phyloP scores from a whole-genome alignment of 2,113 vertebrate genomes.

The Motacilla tschutschensis region DNA sequence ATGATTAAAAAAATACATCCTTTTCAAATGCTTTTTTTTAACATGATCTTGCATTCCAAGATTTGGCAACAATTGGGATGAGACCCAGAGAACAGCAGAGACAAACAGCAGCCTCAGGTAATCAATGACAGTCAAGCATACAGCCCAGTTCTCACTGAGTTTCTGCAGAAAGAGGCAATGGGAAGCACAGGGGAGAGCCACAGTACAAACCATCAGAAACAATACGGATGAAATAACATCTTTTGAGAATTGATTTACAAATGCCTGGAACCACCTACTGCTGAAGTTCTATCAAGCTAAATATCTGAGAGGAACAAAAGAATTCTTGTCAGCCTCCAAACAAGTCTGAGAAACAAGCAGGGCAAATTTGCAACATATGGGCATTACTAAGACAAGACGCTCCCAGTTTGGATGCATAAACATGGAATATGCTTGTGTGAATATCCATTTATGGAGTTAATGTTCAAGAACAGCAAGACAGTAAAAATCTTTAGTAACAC shows the following conservation, averaged over 20 bases:
- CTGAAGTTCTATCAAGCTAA: neutral
- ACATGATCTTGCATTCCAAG: neutral
- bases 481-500: neutral
- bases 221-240: rapidly evolving
- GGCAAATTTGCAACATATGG: neutral
- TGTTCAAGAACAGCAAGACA: neutral
- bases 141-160: neutral
- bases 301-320: neutral
- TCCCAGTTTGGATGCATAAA: neutral
- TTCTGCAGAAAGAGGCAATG: neutral
- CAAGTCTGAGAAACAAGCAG: neutral
- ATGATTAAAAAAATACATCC: neutral
- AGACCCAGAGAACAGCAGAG: neutral
- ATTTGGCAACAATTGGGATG: neutral
- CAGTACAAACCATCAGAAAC: neutral
- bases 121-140: neutral
- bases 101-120: neutral
- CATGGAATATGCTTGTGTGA: too few relatives aligned
- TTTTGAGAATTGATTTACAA: neutral
- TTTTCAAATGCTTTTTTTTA: neutral
- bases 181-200: neutral
- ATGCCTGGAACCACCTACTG: neutral
- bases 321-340: neutral
- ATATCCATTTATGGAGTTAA: neutral
- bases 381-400: neutral